Conservation (phyloP, 2,797 vertebrate genomes). For the Cyclura pinguis region DNA sequence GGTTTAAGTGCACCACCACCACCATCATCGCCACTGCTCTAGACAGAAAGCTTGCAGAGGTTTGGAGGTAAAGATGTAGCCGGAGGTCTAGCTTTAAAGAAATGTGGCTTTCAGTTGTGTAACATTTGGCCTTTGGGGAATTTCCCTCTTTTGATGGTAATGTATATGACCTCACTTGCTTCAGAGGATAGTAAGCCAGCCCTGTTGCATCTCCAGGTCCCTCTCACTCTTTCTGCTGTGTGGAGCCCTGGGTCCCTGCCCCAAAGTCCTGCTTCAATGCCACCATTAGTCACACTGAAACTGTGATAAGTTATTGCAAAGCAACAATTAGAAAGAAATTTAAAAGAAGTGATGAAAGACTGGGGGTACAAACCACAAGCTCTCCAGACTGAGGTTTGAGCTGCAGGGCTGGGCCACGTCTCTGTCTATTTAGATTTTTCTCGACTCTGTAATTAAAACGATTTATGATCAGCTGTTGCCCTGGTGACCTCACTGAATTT, state of each 20-base stretch:
- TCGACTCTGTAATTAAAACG: slow-evolving; percentile 13
- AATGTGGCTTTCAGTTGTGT: neutral
- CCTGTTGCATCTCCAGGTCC: neutral
- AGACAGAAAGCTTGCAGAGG: neutral
- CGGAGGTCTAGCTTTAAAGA: neutral
- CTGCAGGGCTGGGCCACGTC: no score
- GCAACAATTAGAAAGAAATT: neutral
- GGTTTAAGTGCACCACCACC: no score
- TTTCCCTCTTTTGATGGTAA: neutral
- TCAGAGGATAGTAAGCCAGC: neutral
- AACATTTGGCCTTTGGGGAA: neutral
- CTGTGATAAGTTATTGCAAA: neutral
- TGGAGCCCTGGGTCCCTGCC: no score
- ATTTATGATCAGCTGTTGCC: slow-evolving; percentile 30
- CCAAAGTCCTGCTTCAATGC: neutral
- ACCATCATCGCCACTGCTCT: no score
- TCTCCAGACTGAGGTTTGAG: neutral
- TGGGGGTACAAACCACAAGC: neutral
- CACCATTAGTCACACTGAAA: neutral
- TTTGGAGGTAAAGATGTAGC: neutral
- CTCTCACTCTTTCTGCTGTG: neutral
- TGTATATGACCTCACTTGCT: neutral
- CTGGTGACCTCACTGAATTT: slow-evolving; percentile 42
- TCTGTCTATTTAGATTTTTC: slow-evolving; percentile 6
- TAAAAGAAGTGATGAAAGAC: neutral